Evolutionary conservation across 53 echinoderm and acorn worm genomes (phyloP), one percentile per base, ranked within the genome.

Genomic region (Astropecten irregularis): DNA sequence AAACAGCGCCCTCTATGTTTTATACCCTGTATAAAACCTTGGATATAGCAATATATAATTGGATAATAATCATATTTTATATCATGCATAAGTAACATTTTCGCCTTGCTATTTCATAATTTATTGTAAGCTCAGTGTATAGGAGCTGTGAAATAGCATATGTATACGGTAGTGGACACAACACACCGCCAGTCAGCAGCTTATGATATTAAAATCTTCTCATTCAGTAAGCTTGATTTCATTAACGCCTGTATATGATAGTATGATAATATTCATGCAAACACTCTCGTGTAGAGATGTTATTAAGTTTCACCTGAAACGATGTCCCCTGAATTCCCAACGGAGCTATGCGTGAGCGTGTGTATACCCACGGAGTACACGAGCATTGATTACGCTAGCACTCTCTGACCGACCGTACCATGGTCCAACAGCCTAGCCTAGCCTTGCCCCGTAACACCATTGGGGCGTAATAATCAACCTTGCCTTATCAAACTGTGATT

Each of bases 241-340:
- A 79, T 79, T 79, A 79, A 13, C 26, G 61, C 48, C 25, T 44
- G 30, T 31, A 79, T 62, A 62, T n/a, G n/a, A n/a, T n/a, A n/a
- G n/a, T n/a, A n/a, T n/a, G n/a, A n/a, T 61, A 79, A 79, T 79
- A 62, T 79, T 40, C 56, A 79, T 62, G 61, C 62, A 61, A 57
- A 76, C 42, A 39, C 38, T 53, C 34, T 4, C 26, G 40, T 55
- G 18, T n/a, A n/a, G n/a, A n/a, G 55, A 76, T 76, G 76, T 76
- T 38, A 76, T n/a, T n/a, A 58, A 38, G 40, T 27, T 2, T 39
- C 76, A 76, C 40, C 76, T 39, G 58, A 76, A 76, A 76, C 22
- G 40, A 55, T 58, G 76, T 55, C 18, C 6, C 25, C 10, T 25
- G 15, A 57, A 55, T 55, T 25, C 76, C 58, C 72, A 8, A 37